Evolutionary conservation across 1,140 invertebrate species (phyloP).

Genomic region (Leptopilina boulardi): DNA sequence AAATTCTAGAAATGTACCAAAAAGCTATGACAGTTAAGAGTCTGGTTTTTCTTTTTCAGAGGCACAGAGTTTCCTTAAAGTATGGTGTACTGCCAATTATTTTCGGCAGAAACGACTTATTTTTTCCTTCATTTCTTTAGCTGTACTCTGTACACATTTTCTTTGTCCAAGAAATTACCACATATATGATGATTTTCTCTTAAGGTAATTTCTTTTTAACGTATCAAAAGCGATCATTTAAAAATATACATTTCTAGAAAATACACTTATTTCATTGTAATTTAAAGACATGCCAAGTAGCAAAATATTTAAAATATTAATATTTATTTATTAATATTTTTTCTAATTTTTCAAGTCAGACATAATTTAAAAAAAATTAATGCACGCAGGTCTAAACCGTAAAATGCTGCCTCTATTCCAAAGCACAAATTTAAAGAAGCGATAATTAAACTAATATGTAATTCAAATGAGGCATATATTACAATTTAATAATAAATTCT

Average conservation of each 20-base stretch:
- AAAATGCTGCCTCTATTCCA: conserved; percentile 72
- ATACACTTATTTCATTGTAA: background rate
- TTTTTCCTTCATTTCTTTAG: conserved; percentile 45
- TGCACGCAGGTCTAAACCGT: conserved; percentile 70
- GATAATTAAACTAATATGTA: conserved; percentile 56
- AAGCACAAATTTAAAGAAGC: conserved; percentile 60
- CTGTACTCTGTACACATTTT: background rate
- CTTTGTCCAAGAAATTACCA: conserved; percentile 14
- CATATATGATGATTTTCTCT: conserved; percentile 9
- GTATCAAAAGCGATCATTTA: conserved; percentile 11
- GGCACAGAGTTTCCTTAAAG: conserved; percentile 69
- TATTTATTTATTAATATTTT: no score
- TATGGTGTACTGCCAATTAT: conserved; percentile 70
- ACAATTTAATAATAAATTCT: background rate
- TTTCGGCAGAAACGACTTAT: conserved; percentile 70
- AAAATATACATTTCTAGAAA: conserved; percentile 30
- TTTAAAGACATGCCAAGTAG: conserved; percentile 2
- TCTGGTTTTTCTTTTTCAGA: conserved; percentile 73
- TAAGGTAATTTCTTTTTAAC: conserved; percentile 12
- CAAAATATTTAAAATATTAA: background rate
- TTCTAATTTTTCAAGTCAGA: conserved; percentile 46
- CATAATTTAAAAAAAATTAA: conserved; percentile 67
- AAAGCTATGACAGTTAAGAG: conserved; percentile 67
- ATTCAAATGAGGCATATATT: conserved; percentile 12
- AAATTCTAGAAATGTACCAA: conserved; percentile 56